Base-by-base conservation (phyloP, 1,140 invertebrate genomes). In the Goniozus legneri region DNA sequence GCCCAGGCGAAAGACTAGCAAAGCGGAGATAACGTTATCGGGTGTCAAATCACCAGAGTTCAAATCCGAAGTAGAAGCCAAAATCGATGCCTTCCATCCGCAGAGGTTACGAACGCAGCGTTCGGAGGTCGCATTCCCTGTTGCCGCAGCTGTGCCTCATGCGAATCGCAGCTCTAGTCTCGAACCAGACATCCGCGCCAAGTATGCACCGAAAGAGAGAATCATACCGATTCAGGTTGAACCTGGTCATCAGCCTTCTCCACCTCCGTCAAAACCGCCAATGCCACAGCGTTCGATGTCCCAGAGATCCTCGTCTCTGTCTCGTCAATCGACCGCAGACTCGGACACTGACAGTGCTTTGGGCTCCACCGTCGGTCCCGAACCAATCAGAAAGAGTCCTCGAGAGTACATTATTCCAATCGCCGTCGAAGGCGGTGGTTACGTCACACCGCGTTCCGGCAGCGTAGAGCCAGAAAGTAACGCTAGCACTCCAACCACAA, bases 391-490 rank as follows among this genome's bases (percentile, higher is more conserved):
- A 58, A 93, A 93, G 73, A 90, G 87, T 42, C 88, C 89, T 8
- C 76, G 91, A 13, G 91, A 94, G 73, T 92, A 91, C 57, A 92
- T 94, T 60, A 93, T 94, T 73, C 91, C 91, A 1, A 93, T 94
- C 58, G 87, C 89, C 12, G 84, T 93, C 32, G 91, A 93, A 75
- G 89, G 89, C 47, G 89, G 89, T 47, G 89, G 89, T 39, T 90
- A 86, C 64, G 84, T 91, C 16, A 92, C 88, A 14, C 89, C 88
- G 12, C 76, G 86, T 16, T 84, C 85, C 36, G 82, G 84, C 46
- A 88, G 85, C 60, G 76, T 87, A 16, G 87, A 89, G 64, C 85
- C 86, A 1, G 82, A 80, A 14, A 84, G 84, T 47, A 80, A 82
- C 31, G 77, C 71, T 31, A 76, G 76, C 22, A 79, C 79, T 1